A percentile compares a stretch with the other conserved stretches of the same genome.
phyloP scores from a whole-genome alignment of 2,888 invertebrate species.

The Heliconius erato region DNA sequence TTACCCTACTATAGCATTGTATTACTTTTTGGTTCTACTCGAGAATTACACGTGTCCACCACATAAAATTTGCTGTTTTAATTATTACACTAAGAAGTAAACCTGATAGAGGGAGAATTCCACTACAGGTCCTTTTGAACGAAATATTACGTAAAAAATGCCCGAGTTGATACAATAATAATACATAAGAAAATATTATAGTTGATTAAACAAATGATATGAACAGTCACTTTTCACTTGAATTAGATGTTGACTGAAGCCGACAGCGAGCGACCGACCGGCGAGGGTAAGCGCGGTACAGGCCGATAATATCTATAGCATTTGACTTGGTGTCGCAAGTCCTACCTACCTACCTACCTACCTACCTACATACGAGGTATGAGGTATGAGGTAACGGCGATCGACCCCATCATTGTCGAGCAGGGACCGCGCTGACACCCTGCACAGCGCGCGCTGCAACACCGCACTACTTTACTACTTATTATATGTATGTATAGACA shows the following conservation, averaged over 20 bases:
- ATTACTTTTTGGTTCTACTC: too few relatives aligned
- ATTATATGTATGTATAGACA: not conserved
- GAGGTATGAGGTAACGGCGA: conserved; percentile 8
- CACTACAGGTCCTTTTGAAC: too few relatives aligned
- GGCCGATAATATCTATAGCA: not conserved
- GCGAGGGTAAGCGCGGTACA: not conserved
- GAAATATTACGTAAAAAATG: too few relatives aligned
- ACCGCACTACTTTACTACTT: not conserved
- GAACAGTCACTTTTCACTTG: not conserved
- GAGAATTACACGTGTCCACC: too few relatives aligned
- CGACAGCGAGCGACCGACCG: not conserved
- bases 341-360: too few relatives aligned
- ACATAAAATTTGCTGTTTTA: too few relatives aligned
- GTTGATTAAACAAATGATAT: not conserved
- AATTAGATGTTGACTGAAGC: too few relatives aligned
- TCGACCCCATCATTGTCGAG: not conserved
- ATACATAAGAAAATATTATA: too few relatives aligned
- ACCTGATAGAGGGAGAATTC: too few relatives aligned
- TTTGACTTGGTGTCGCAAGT: conserved; percentile 1
- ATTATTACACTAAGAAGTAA: too few relatives aligned
- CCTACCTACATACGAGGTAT: not conserved
- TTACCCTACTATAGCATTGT: too few relatives aligned
- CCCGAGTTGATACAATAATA: too few relatives aligned
- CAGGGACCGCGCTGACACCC: not conserved
- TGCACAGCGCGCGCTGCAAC: not conserved